These are phyloP conservation scores for Esox niger DNA, from an alignment of 2,113 vertebrate species.

Conservation along the genomic window DNA sequence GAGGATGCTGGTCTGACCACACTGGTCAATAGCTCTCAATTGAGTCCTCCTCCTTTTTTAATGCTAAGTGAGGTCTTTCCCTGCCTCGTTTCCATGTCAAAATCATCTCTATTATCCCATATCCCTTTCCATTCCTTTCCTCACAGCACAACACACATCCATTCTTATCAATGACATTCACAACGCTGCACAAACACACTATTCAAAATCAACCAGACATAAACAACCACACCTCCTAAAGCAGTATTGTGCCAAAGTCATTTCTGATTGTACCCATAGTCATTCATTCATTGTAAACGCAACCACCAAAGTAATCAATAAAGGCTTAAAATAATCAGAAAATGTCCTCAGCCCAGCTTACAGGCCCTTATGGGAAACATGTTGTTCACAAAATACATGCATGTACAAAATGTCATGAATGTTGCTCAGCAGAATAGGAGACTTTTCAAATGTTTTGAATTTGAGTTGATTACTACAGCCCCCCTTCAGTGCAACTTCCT, in stretches of 20 bases:
- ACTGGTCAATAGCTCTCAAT: constrained; percentile 29
- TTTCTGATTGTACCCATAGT: no score
- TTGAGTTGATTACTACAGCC: no score
- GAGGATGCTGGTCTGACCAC: constrained; percentile 10
- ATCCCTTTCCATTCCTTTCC: not conserved
- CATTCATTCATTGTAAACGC: no score
- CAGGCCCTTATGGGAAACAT: no score
- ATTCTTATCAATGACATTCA: constrained; percentile 1
- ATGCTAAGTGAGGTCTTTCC: constrained; percentile 43
- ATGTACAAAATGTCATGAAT: no score
- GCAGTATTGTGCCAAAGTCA: not conserved
- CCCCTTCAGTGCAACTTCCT: no score
- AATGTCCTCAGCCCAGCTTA: no score
- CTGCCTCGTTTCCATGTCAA: constrained; percentile 40
- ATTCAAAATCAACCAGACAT: constrained; percentile 3
- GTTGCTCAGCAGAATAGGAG: no score
- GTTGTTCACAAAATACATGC: no score
- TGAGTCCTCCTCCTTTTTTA: constrained; percentile 35
- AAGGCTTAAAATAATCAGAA: no score
- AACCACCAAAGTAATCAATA: no score
- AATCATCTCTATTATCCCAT: constrained; percentile 24
- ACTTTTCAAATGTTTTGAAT: no score
- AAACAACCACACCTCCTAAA: not conserved
- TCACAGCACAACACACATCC: constrained; percentile 7
- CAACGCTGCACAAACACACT: constrained; percentile 7